These are phyloP conservation scores for Coleophora flavipennella DNA, from an alignment of 2,888 invertebrate genomes.

Conservation along the genomic window DNA sequence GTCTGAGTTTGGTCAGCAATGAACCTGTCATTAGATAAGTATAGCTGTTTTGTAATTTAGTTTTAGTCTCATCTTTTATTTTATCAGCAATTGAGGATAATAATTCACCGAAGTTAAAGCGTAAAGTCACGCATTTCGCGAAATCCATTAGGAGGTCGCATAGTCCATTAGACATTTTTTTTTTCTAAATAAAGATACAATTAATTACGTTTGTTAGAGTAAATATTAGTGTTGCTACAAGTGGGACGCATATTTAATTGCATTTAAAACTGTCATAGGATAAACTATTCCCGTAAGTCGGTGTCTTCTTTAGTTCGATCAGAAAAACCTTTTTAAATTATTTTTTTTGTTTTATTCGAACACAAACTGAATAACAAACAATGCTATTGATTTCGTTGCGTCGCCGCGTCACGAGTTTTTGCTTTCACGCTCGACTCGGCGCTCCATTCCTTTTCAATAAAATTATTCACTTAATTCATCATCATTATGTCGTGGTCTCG, in stretches of 20 bases:
- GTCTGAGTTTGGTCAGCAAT: conserved; percentile 31
- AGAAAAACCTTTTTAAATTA: too few relatives aligned
- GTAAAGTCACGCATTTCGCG: conserved; percentile 31
- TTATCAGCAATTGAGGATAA: conserved; percentile 5
- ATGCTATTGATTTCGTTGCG: too few relatives aligned
- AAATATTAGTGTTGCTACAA: too few relatives aligned
- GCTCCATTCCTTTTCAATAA: conserved; percentile 50
- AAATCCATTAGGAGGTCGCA: conserved; percentile 19
- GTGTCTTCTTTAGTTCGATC: too few relatives aligned
- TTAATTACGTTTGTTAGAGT: too few relatives aligned
- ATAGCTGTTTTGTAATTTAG: conserved; percentile 31
- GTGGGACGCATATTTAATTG: too few relatives aligned
- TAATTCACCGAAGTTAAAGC: conserved; percentile 12
- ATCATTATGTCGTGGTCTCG: conserved; percentile 57
- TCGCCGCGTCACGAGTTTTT: conserved; percentile 36
- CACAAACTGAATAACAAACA: too few relatives aligned
- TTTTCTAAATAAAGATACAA: too few relatives aligned
- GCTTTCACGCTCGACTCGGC: conserved; percentile 24
- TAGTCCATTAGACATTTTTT: conserved; percentile 21
- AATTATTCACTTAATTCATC: conserved; percentile 63
- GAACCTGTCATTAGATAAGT: conserved; percentile 41
- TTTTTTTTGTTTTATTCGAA: too few relatives aligned
- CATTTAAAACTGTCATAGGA: too few relatives aligned
- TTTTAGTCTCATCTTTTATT: conserved; percentile 18
- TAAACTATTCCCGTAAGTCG: too few relatives aligned